A percentile compares a stretch with the other conserved stretches of the same genome.
These are phyloP conservation scores for Antennarius maculatus DNA, from an alignment of 2,797 vertebrate genomes.

Conservation along the genomic window DNA sequence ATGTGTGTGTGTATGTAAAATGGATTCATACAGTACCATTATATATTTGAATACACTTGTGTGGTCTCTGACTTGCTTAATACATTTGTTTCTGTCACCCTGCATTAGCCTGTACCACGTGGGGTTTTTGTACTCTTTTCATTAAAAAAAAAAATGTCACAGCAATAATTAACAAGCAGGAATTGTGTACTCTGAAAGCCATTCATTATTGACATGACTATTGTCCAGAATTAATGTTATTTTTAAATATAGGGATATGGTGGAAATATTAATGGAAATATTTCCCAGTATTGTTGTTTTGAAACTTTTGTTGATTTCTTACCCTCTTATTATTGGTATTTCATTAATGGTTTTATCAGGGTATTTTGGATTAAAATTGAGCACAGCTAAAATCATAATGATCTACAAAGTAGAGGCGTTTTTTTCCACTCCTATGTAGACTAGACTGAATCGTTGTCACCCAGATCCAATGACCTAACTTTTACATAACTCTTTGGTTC, in stretches of 20 bases:
- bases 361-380: conserved; percentile 68
- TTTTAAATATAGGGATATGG: conserved; percentile 45
- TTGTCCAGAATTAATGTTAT: conserved; percentile 54
- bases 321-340: conserved; percentile 49
- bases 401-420: conserved; percentile 17
- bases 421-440: conserved; percentile 15
- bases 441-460: conserved; percentile 33
- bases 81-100: conserved; percentile 37
- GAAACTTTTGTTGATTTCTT: conserved; percentile 31
- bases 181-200: conserved; percentile 73
- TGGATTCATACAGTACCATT: conserved; percentile 41
- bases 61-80: conserved; percentile 33
- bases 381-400: conserved; percentile 29
- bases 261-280: conserved; percentile 40
- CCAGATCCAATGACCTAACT: conserved; percentile 19
- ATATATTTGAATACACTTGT: conserved; percentile 25
- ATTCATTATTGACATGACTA: conserved; percentile 63
- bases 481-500: conserved; percentile 43
- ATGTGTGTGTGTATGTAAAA: conserved; percentile 49
- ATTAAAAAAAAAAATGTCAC: conserved; percentile 48
- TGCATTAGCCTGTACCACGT: conserved; percentile 50
- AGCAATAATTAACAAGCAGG: conserved; percentile 80
- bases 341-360: conserved; percentile 67
- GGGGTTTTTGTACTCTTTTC: conserved; percentile 66
- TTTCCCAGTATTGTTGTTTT: conserved; percentile 39